These are phyloP conservation scores for Meloidogyne floridensis DNA, from an alignment of 1,140 invertebrate species.

Conservation along the genomic window DNA sequence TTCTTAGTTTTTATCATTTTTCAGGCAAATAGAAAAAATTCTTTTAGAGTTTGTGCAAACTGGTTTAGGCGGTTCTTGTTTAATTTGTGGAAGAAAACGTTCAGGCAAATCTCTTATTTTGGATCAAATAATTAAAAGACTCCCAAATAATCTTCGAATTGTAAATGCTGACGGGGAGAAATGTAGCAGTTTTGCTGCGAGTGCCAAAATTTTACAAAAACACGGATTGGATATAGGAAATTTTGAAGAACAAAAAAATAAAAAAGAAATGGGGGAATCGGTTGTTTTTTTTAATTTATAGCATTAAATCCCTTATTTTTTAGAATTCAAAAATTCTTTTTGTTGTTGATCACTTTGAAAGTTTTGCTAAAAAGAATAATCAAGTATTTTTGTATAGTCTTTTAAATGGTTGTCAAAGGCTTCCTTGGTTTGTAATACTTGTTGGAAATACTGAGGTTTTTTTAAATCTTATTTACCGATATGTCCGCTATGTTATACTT, in stretches of 20 bases:
- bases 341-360: slow-evolving; percentile 29
- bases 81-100: slow-evolving; percentile 17
- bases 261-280: neutral
- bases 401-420: slow-evolving; percentile 25
- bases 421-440: slow-evolving; percentile 30
- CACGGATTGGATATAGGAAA: slow-evolving; percentile 15
- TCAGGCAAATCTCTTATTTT: slow-evolving; percentile 22
- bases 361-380: slow-evolving; percentile 14
- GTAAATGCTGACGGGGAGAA: neutral
- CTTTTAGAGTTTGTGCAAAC: slow-evolving; percentile 14
- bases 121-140: slow-evolving; percentile 10
- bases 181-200: neutral
- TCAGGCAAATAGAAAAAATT: slow-evolving; percentile 19
- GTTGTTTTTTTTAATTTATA: neutral
- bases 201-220: slow-evolving; percentile 16
- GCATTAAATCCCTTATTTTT: neutral
- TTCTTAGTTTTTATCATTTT: neutral
- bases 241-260: slow-evolving; percentile 2
- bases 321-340: slow-evolving; percentile 1
- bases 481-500: no score
- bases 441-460: slow-evolving; percentile 20
- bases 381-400: slow-evolving; percentile 29
- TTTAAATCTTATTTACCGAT: neutral
- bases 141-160: neutral
- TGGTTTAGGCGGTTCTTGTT: slow-evolving; percentile 18